Evolutionary conservation across 2,888 invertebrate species (phyloP).

Genomic region (Caenorhabditis macrosperma): DNA sequence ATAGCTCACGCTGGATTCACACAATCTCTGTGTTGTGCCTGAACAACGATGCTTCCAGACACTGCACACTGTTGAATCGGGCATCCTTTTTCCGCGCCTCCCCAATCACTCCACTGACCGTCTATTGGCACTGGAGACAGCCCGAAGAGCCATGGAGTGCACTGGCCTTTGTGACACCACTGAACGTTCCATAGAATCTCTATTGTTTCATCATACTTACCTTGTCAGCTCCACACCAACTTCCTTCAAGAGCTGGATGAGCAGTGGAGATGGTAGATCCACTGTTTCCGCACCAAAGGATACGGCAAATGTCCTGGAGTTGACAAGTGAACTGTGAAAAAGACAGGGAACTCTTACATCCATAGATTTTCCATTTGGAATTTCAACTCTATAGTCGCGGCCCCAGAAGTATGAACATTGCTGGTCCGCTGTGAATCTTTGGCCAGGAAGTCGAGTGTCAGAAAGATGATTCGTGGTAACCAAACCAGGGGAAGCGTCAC

Average conservation of each 20-base stretch:
- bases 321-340: too few relatives aligned
- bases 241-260: conserved; percentile 80
- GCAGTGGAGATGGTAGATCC: conserved; percentile 80
- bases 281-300: conserved; percentile 80
- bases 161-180: conserved; percentile 79
- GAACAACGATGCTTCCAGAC: conserved; percentile 73
- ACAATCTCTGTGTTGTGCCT: conserved; percentile 77
- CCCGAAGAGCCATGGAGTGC: conserved; percentile 71
- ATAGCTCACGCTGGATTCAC: conserved; percentile 78
- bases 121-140: conserved; percentile 67
- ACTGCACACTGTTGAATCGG: conserved; percentile 79
- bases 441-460: conserved; percentile 75
- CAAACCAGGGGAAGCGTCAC: conserved; percentile 74
- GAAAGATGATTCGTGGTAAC: conserved; percentile 73
- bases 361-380: conserved; percentile 77
- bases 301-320: conserved; percentile 78
- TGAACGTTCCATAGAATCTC: conserved; percentile 43
- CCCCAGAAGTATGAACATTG: conserved; percentile 80
- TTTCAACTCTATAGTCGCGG: conserved; percentile 78
- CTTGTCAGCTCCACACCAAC: conserved; percentile 78
- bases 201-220: neutral
- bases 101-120: conserved; percentile 79
- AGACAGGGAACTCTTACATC: too few relatives aligned
- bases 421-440: conserved; percentile 79
- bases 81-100: conserved; percentile 71